phyloP scores from a whole-genome alignment of 2,113 vertebrate species.

The Falcunculus frontatus region DNA sequence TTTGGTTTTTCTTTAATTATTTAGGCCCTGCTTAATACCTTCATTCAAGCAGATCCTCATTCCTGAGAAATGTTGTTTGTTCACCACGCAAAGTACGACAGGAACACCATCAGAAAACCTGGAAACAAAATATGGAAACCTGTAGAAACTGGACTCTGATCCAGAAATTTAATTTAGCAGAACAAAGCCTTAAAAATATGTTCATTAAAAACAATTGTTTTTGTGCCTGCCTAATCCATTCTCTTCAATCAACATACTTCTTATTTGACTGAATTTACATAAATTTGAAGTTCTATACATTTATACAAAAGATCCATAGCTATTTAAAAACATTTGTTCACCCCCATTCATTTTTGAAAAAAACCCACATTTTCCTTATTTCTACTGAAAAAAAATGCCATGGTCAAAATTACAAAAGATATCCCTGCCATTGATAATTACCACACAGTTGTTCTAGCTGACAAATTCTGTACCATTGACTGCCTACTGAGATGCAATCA shows the following conservation, averaged over 20 bases:
- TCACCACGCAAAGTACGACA: neutral
- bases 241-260: neutral
- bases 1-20: neutral
- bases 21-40: neutral
- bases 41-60: neutral
- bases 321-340: neutral
- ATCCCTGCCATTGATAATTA: constrained; percentile 22
- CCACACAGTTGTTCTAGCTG: neutral
- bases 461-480: constrained; percentile 2
- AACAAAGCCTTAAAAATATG: neutral
- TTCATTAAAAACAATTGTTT: neutral
- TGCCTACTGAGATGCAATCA: constrained; percentile 57
- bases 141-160: neutral
- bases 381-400: neutral
- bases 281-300: neutral
- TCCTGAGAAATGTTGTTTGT: neutral
- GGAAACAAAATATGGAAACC: neutral
- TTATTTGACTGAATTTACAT: neutral
- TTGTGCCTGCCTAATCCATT: neutral
- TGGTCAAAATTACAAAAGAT: neutral
- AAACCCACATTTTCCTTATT: neutral
- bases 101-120: neutral
- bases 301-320: neutral
- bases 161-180: neutral
- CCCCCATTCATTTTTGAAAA: neutral